Base-by-base conservation (phyloP, 2,888 invertebrate species). In the Xestoiulus laeticollis region DNA sequence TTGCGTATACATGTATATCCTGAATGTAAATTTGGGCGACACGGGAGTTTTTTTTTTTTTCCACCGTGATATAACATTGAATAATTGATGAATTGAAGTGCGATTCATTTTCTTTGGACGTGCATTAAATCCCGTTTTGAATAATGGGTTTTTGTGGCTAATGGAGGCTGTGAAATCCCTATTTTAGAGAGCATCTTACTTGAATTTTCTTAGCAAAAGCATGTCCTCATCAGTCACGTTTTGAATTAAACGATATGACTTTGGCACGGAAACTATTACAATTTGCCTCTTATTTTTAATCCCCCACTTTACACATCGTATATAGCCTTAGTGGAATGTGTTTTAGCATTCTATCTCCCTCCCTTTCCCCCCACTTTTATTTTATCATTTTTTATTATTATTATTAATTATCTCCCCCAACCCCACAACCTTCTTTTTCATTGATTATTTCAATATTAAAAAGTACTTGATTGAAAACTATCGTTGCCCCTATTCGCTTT, bases 391-490 rank as follows among this genome's bases (percentile, higher is more conserved):
- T 68, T 22, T n/a, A n/a, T 68, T 68, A n/a, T 68, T 68, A 53
- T 53, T 53, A 68, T 22, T n/a, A 22, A 22, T 22, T 22, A 68
- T 68, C 68, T 10, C 22, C 22, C 48, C 48, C 48, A n/a, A n/a
- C n/a, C n/a, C n/a, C n/a, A n/a, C 48, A n/a, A 38, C 6, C 38
- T 38, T 38, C 38, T 38, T 19, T 68, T 68, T 22, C 68, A 68
- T 68, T 22, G 68, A 68, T 68, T 68, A 22, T 68, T 68, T 68
- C 68, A 68, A 68, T 68, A 22, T 68, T 2, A 5, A 68, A 68
- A 68, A 68, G n/a, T 68, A 68, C 68, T 68, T 68, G 68, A 68
- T 68, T 68, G 68, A 68, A 68, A 68, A 68, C 68, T 68, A 68
- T 68, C 68, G 59, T 59, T 59, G 59, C 59, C 59, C 59, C 59